These are phyloP conservation scores for Plagodis dolabraria DNA, from an alignment of 2,888 invertebrate genomes.

Conservation along the genomic window DNA sequence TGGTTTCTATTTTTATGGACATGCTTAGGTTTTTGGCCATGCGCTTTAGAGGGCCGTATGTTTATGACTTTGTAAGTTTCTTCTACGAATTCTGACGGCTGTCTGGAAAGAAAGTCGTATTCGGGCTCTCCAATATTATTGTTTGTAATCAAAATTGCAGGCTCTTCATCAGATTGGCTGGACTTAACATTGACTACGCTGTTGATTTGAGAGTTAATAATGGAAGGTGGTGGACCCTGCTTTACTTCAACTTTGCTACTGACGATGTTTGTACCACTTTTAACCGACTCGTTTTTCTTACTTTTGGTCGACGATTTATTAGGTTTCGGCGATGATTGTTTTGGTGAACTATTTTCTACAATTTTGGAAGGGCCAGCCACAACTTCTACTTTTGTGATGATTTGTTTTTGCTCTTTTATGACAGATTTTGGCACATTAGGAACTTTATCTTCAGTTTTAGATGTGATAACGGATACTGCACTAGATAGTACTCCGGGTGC, in stretches of 20 bases:
- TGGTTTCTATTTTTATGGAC: constrained; percentile 70
- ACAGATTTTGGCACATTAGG: constrained; percentile 75
- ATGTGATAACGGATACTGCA: constrained; percentile 69
- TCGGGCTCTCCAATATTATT: constrained; percentile 92
- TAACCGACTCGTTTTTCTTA: constrained; percentile 63
- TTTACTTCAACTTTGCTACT: constrained; percentile 81
- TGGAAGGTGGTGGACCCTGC: constrained; percentile 64
- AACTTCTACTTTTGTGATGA: constrained; percentile 83
- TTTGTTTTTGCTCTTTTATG: constrained; percentile 73
- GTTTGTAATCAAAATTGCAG: constrained; percentile 86
- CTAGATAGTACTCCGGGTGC: constrained; percentile 69
- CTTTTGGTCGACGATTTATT: constrained; percentile 62
- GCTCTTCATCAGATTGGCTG: constrained; percentile 76
- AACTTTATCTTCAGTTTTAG: constrained; percentile 78
- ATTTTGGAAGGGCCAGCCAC: constrained; percentile 81
- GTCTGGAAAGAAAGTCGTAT: constrained; percentile 93
- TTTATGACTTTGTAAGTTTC: constrained; percentile 94
- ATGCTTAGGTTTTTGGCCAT: constrained; percentile 75
- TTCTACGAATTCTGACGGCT: constrained; percentile 93
- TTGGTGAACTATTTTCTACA: constrained; percentile 64
- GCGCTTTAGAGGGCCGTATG: constrained; percentile 88
- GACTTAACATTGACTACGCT: constrained; percentile 85
- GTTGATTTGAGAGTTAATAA: constrained; percentile 74
- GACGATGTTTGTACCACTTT: constrained; percentile 70
- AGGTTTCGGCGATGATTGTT: constrained; percentile 57